These are phyloP conservation scores for Cephalopterus ornatus DNA, from an alignment of 2,113 vertebrate species.

Conservation along the genomic window DNA sequence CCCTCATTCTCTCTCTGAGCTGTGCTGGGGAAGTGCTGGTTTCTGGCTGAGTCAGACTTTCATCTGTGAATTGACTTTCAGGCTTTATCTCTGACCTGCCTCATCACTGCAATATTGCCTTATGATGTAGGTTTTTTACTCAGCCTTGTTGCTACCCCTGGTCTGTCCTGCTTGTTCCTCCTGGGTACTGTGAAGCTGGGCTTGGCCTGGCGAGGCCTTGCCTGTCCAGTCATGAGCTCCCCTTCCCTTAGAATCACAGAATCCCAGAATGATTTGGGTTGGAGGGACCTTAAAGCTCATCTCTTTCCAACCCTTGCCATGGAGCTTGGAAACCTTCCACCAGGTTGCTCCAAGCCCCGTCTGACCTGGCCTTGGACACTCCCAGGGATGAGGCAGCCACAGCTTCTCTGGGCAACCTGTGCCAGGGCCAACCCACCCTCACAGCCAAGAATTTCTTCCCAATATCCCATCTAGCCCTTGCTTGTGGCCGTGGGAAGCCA, in stretches of 20 bases:
- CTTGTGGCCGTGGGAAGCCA: background rate
- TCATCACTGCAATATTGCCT: accelerated
- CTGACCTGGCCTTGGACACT: background rate
- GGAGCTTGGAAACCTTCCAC: background rate
- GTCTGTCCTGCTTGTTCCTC: background rate
- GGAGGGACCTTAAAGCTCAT: background rate
- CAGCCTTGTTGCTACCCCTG: background rate
- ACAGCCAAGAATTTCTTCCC: background rate
- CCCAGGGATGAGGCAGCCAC: background rate
- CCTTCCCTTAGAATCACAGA: background rate
- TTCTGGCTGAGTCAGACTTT: background rate
- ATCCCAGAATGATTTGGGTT: background rate
- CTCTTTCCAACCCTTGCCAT: accelerated
- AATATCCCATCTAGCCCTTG: accelerated
- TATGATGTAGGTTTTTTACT: background rate
- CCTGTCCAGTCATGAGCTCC: background rate
- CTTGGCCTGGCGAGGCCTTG: background rate
- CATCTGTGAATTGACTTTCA: background rate
- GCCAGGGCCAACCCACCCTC: background rate
- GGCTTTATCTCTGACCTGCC: background rate
- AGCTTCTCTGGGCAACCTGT: background rate
- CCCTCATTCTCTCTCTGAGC: background rate
- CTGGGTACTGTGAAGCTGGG: background rate
- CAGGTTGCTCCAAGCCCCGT: accelerated
- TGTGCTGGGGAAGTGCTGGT: accelerated